phyloP scores from a whole-genome alignment of 2,113 vertebrate species.

The Platysternon megacephalum region DNA sequence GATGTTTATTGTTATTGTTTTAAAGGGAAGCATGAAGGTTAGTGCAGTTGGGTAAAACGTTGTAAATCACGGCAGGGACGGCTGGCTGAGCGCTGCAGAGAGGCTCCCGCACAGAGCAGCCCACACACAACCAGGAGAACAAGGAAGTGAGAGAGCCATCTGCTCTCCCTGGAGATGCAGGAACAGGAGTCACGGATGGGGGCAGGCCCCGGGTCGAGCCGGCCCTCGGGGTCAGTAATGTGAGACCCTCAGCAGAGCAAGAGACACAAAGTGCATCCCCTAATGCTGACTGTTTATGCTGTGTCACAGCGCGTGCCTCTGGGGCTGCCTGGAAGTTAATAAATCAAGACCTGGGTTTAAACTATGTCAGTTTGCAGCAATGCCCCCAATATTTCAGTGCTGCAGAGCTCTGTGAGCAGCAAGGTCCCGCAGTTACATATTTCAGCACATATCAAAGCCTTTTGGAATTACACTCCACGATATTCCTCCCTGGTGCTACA shows the following conservation, averaged over 20 bases:
- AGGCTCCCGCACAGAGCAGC: not conserved
- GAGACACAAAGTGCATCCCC: accelerated
- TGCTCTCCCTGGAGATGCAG: not conserved
- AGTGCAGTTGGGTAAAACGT: accelerated
- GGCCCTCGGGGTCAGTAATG: not conserved
- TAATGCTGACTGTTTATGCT: not conserved
- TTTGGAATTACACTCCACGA: accelerated
- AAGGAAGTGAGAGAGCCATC: accelerated
- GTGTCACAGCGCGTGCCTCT: not conserved
- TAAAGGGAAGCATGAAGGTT: not conserved
- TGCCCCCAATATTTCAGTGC: not conserved
- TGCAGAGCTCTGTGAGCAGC: not conserved
- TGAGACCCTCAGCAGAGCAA: not conserved
- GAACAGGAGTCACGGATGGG: not conserved
- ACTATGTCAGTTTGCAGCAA: not conserved
- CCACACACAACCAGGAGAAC: not conserved
- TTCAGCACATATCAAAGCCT: not conserved
- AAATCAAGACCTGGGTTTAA: not conserved
- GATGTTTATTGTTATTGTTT: not conserved
- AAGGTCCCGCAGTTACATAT: not conserved
- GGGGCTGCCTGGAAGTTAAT: not conserved
- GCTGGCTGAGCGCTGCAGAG: accelerated
- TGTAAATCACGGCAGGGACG: not conserved
- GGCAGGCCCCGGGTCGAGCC: accelerated
- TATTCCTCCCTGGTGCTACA: not conserved